phyloP scores from a whole-genome alignment of 1,140 invertebrate species.

The Tetragnatha versicolor region DNA sequence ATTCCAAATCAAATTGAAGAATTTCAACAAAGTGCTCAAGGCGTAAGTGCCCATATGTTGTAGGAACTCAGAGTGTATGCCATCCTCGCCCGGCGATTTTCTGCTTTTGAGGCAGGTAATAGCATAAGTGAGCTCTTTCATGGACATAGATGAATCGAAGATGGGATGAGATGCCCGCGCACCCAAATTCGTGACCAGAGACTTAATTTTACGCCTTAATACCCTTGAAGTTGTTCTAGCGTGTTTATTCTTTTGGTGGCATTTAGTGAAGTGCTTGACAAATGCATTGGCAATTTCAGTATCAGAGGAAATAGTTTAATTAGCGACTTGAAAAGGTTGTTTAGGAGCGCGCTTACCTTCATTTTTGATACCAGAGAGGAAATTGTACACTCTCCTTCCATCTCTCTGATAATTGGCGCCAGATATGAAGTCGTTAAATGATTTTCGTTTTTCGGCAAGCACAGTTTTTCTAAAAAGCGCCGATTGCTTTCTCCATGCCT shows the following conservation, averaged over 20 bases:
- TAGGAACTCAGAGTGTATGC: slow-evolving; percentile 11
- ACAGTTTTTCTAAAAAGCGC: background rate
- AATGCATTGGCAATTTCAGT: slow-evolving; percentile 1
- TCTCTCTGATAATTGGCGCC: background rate
- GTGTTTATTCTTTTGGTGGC: background rate
- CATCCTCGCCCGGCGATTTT: slow-evolving; percentile 21
- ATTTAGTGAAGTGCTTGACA: background rate
- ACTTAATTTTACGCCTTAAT: background rate
- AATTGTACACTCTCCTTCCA: slow-evolving; percentile 1
- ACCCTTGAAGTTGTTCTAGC: background rate
- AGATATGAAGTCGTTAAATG: background rate
- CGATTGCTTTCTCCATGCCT: background rate
- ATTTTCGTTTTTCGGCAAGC: background rate
- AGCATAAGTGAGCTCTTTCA: background rate
- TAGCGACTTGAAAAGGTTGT: background rate
- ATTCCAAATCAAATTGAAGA: slow-evolving; percentile 16
- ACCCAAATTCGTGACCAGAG: background rate
- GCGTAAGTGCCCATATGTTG: background rate
- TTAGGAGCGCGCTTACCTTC: background rate
- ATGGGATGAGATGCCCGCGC: background rate
- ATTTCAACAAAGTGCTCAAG: background rate
- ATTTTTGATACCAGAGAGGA: slow-evolving; percentile 3
- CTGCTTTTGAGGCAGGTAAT: background rate
- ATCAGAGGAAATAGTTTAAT: background rate
- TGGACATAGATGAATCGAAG: background rate